These are phyloP conservation scores for Onthophagus sagittarius DNA, from an alignment of 2,888 invertebrate genomes.

Conservation along the genomic window DNA sequence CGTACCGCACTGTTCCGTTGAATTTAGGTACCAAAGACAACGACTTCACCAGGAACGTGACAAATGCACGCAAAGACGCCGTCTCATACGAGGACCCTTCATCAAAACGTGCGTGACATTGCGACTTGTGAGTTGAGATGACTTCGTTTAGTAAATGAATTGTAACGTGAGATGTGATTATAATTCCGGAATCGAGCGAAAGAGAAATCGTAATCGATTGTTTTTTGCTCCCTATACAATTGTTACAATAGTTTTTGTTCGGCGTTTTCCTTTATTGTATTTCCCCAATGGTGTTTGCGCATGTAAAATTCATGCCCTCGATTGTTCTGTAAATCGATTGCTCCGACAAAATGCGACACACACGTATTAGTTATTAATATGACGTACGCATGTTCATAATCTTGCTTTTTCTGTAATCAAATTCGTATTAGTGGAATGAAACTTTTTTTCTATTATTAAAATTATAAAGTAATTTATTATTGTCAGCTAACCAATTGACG, in stretches of 20 bases:
- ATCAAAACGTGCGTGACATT: not conserved
- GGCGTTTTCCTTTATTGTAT: not conserved
- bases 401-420: not conserved
- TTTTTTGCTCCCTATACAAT: not conserved
- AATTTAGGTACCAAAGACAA: not conserved
- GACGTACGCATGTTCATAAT: not conserved
- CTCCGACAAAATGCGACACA: not conserved
- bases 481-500: too few relatives aligned
- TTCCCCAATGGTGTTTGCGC: not conserved
- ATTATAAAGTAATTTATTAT: not conserved
- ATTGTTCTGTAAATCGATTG: not conserved
- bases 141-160: not conserved
- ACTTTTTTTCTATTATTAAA: not conserved
- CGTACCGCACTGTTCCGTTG: not conserved
- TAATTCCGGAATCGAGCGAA: not conserved
- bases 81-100: not conserved
- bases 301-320: not conserved
- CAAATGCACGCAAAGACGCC: not conserved
- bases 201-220: not conserved
- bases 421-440: not conserved
- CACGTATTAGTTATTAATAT: not conserved
- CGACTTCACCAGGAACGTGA: not conserved
- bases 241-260: not conserved
- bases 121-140: not conserved
- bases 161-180: not conserved